Evolutionary conservation across 2,113 vertebrate genomes (phyloP), one percentile per base, ranked within the genome.

Genomic region (Balaeniceps rex): DNA sequence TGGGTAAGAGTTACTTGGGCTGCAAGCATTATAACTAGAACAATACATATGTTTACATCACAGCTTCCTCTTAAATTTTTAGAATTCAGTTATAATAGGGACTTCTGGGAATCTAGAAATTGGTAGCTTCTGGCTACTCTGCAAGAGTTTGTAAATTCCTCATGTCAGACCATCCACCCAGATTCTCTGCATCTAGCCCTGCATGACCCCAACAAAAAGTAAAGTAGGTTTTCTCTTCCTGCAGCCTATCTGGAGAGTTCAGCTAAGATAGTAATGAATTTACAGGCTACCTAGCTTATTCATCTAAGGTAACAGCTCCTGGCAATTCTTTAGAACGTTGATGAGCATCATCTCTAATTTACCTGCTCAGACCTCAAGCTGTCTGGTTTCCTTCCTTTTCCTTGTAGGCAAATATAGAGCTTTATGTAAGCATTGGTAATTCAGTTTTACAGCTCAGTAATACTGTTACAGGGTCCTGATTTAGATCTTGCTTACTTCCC

Each of bases 31-130:
- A 25, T 38, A 81, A 74, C 49, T 66, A 34, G 18, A 76, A 94
- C 60, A 95, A 93, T 88, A 52, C 58, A 77, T 72, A 40, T 49
- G 72, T 94, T 94, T 95, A 52, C 68, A 83, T 46, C 60, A 77
- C 55, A 63, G 28, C 17, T 90, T 49, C 55, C 33, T 76, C 83
- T 83, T 54, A 64, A 49, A 66, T 28, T 83, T 94, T 86, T 78
- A 88, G 60, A 81, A 74, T 93, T 92, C 75, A 34, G 71, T 72
- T 83, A 88, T 92, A 95, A 96, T 94, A 87, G 58, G 79, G 83
- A 92, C 94, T 93, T 93, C 25, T 88, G 96, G 93, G 95, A 94
- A 70, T 87, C 55, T 52, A 58, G 64, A 93, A 81, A 78, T 38
- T 61, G 57, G 80, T 71, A 90, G 51, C 36, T 82, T 87, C 81